Conservation (phyloP, 2,113 vertebrate species). For the Donacobius atricapilla region DNA sequence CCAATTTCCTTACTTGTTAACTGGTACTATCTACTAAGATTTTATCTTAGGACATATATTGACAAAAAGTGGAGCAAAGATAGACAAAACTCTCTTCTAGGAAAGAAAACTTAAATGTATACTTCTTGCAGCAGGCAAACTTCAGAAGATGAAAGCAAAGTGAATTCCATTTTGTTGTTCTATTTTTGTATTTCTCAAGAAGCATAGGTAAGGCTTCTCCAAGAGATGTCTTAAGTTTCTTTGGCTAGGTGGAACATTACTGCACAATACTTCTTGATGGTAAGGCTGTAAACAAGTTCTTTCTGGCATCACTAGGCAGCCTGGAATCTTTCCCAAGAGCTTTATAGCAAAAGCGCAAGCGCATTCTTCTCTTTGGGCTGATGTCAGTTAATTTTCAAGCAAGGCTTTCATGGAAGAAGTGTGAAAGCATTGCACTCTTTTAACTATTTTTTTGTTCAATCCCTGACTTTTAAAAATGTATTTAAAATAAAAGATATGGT, state of each 20-base stretch:
- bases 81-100: neutral
- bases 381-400: neutral
- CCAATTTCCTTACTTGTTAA: neutral
- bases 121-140: neutral
- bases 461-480: neutral
- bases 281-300: neutral
- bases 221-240: neutral
- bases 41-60: neutral
- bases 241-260: neutral
- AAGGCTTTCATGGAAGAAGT: neutral
- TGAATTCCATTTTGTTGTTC: neutral
- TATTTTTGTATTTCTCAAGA: neutral
- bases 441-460: neutral
- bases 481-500: neutral
- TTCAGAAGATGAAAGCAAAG: neutral
- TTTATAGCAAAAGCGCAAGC: neutral
- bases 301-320: neutral
- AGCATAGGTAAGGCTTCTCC: neutral
- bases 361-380: neutral
- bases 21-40: neutral
- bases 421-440: neutral
- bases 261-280: neutral
- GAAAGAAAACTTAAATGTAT: neutral
- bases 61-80: neutral
- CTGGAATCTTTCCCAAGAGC: neutral